These are phyloP conservation scores for Mormyrus lacerda DNA, from an alignment of 2,113 vertebrate species.

Conservation along the genomic window DNA sequence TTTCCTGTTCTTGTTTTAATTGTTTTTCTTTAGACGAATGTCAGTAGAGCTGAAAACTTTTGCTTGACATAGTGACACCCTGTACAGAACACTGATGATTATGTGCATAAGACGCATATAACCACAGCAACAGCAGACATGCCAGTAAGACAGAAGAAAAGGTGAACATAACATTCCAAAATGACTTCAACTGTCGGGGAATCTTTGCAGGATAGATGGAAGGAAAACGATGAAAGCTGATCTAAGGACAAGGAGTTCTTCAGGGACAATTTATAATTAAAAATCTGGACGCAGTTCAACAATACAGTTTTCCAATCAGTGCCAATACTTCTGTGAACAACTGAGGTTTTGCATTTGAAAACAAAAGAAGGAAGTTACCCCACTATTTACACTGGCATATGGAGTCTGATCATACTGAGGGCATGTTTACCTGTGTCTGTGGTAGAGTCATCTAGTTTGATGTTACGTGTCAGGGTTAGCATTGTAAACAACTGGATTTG, in stretches of 20 bases:
- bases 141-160: conserved; percentile 17
- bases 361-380: background rate
- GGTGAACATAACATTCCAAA: conserved; percentile 42
- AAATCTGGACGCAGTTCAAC: background rate
- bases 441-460: conserved; percentile 11
- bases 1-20: conserved; percentile 1
- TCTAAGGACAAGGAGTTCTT: conserved; percentile 25
- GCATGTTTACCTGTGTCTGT: background rate
- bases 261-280: conserved; percentile 21
- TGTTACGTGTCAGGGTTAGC: background rate
- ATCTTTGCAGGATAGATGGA: conserved; percentile 14
- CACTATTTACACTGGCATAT: background rate
- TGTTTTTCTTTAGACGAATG: background rate
- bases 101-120: background rate
- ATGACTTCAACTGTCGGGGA: conserved; percentile 23
- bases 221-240: background rate
- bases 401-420: background rate
- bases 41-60: background rate
- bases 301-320: background rate
- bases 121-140: background rate
- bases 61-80: background rate
- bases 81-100: conserved; percentile 12
- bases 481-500: conserved; percentile 19
- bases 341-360: background rate
- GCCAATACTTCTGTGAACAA: background rate